Evolutionary conservation across 2,888 invertebrate species (phyloP), one percentile per base, ranked within the genome.

Genomic region (Heteromyza rotundicornis): DNA sequence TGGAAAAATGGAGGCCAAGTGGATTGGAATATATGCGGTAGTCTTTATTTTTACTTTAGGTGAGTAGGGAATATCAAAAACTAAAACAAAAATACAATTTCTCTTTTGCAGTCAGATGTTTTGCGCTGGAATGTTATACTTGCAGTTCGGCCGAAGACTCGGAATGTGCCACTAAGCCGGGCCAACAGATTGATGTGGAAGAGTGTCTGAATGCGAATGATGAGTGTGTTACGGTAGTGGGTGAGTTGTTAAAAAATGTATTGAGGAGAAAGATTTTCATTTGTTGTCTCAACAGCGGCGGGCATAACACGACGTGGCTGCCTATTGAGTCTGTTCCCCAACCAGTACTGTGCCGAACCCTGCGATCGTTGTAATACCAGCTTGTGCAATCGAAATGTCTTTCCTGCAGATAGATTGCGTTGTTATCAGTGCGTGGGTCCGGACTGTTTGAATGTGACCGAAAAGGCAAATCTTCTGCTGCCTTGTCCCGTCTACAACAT

Each of bases 391-490:
- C 71, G 70, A 0, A 63, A 72, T 1, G 64, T 80, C 22, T 79
- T 65, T 66, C 80, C 81, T 0, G n/a, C 35, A 8, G 57, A 78
- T 57, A 74, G 80, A 0, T 53, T 75, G 16, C 70, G 67, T 8
- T 80, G 81, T 54, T 79, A 75, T 61, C 79, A 81, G 60, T 80
- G 81, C 66, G 63, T 22, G 10, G 80, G 80, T 0, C 36, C 74
- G 1, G 58, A 59, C 0, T 80, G 80, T 62, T 73, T 77, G 16
- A 69, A 78, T 67, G 69, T 80, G 2, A 64, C 64, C 7, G 53
- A 55, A 2, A 63, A 67, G 2, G 65, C 70, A 1, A 55, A 69
- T 1, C 20, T 71, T 3, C 55, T 76, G 20, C 36, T 73, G 35
- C 76, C 80, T 2, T 80, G 79, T 24, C 79, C 80, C 0, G 24